These are phyloP conservation scores for Zosterops pallidus DNA, from an alignment of 2,113 vertebrate species.

Conservation along the genomic window DNA sequence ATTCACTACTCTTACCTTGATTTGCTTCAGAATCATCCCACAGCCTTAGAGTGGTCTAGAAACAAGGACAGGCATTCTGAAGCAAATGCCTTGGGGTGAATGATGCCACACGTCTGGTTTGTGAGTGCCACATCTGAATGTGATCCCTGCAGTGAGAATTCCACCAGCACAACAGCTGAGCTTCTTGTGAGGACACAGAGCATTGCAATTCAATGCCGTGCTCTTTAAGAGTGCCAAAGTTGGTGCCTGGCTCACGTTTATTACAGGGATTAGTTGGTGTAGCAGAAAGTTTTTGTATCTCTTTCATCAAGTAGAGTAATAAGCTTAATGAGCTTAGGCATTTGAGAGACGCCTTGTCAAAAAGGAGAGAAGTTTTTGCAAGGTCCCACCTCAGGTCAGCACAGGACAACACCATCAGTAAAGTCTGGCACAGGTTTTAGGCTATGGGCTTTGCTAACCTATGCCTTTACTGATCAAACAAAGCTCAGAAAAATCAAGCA, in stretches of 20 bases:
- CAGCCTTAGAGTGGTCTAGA: background rate
- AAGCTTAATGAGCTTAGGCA: background rate
- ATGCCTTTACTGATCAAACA: background rate
- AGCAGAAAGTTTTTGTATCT: background rate
- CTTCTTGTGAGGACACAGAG: background rate
- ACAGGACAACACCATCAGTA: background rate
- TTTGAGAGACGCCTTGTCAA: background rate
- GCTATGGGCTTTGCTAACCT: background rate
- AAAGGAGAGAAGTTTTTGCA: background rate
- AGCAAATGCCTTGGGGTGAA: background rate
- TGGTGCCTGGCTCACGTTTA: background rate
- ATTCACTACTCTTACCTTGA: background rate
- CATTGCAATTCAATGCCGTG: background rate
- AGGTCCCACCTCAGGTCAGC: background rate
- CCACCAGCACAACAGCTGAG: background rate
- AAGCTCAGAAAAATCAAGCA: background rate
- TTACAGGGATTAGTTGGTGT: background rate
- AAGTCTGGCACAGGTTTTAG: background rate
- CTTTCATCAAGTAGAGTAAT: background rate
- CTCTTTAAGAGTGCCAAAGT: background rate
- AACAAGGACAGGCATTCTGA: background rate
- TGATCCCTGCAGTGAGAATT: background rate
- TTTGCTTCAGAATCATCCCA: background rate
- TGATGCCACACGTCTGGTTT: accelerated
- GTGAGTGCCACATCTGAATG: accelerated